Evolutionary conservation across 2,888 invertebrate species (phyloP).

Genomic region (Melinopterus prodromus): DNA sequence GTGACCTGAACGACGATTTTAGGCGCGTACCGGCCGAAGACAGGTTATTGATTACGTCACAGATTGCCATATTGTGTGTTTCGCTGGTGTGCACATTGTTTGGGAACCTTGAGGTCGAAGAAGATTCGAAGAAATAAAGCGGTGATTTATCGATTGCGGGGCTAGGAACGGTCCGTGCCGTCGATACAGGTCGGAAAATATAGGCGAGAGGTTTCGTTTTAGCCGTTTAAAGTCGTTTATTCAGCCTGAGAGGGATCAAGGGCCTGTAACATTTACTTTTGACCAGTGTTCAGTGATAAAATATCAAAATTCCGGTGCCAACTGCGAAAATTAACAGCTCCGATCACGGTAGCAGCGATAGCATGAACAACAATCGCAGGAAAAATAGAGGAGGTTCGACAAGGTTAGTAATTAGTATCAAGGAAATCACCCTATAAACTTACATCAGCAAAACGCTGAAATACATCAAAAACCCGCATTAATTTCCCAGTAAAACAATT

Average conservation of each 20-base stretch:
- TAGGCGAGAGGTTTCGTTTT: too few relatives aligned
- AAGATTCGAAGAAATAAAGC: background rate
- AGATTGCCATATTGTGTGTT: slow-evolving; percentile 59
- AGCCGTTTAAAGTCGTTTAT: too few relatives aligned
- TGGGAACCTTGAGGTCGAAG: slow-evolving; percentile 13
- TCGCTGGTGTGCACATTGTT: slow-evolving; percentile 49
- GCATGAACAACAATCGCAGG: slow-evolving; percentile 85
- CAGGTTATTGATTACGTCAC: slow-evolving; percentile 57
- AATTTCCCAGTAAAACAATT: too few relatives aligned
- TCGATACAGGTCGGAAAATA: background rate
- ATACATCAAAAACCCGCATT: too few relatives aligned
- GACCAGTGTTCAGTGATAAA: slow-evolving; percentile 40
- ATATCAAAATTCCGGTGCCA: slow-evolving; percentile 84
- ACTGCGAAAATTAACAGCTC: slow-evolving; percentile 83
- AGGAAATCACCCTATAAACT: slow-evolving; percentile 27
- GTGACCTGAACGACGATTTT: background rate
- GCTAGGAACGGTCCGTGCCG: slow-evolving; percentile 30
- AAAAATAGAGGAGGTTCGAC: slow-evolving; percentile 83
- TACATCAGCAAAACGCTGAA: background rate
- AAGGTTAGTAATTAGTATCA: slow-evolving; percentile 65
- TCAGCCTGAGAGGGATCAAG: slow-evolving; percentile 34
- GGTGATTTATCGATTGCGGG: background rate
- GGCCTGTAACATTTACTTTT: slow-evolving; percentile 51
- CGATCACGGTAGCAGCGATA: slow-evolving; percentile 75
- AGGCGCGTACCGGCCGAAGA: background rate